Base-by-base conservation (phyloP, 2,113 vertebrate genomes). In the Microcebus jonahi region DNA sequence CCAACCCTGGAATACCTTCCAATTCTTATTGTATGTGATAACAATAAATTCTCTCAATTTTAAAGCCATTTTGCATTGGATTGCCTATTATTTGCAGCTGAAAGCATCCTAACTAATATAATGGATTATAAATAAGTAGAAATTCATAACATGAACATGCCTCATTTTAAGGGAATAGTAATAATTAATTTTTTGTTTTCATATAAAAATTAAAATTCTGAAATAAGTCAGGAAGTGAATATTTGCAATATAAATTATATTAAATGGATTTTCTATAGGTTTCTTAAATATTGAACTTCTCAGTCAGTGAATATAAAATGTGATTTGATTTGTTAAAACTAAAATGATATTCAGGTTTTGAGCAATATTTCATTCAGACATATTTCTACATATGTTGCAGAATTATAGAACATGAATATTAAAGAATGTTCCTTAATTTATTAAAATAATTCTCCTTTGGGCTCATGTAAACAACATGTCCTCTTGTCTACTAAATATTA, bases 271-370 rank as follows among this genome's bases (percentile, higher is more conserved):
- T n/a, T 29, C 48, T 50, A 7, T 18, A 76, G 53, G 59, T 61
- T 93, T 91, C 80, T 94, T 91, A 93, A 97, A 93, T 82, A 63
- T 6, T 75, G 29, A 88, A 88, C 34, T n/a, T 89, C 15, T 63
- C 12, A 39, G 67, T 82, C n/a, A 82, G 45, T 83, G 13, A 94
- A 80, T 92, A 53, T 76, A 88, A 91, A 53, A 65, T 57, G 21
- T 88, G 27, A 67, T 90, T 83, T 92, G 25, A 63, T 42, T 55
- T 86, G 79, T 67, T 63, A 61, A 92, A 94, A 94, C 93, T 91
- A 91, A 87, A 94, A 48, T 89, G 53, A 75, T 67, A 73, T 11
- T 50, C 0, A 95, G 21, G 13, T 92, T 92, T 87, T 84, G 4
- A 76, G 42, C 29, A 83, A 27, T 63, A 83, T 83, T 95, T 95